phyloP scores from a whole-genome alignment of 1,140 invertebrate species.

The Galendromus occidentalis region DNA sequence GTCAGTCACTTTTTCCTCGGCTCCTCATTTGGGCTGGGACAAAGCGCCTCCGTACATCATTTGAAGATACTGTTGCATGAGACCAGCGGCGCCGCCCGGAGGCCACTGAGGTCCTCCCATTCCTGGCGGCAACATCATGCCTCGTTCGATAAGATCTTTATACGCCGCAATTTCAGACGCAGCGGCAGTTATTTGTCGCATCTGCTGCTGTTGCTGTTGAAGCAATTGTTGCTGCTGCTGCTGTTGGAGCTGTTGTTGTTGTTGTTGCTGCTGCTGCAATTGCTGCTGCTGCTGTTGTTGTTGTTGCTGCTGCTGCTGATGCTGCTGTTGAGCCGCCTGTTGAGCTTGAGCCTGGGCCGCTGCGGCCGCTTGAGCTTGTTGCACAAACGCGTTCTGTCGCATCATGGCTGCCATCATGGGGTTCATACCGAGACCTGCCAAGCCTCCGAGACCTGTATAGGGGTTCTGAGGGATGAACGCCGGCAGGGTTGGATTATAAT shows the following conservation, averaged over 20 bases:
- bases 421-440: background rate
- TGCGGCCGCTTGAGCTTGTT: background rate
- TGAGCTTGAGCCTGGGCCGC: background rate
- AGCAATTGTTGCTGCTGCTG: background rate
- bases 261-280: background rate
- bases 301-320: background rate
- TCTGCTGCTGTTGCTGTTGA: no score
- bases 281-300: background rate
- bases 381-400: background rate
- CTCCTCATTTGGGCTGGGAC: background rate
- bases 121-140: constrained; percentile 1
- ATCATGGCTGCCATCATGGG: constrained; percentile 8
- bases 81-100: background rate
- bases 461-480: constrained; percentile 1
- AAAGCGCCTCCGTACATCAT: constrained; percentile 1
- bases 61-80: constrained; percentile 8
- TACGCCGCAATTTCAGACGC: background rate
- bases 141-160: background rate
- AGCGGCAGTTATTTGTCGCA: background rate
- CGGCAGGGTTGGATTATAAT: constrained; percentile 1
- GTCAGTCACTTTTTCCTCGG: no score
- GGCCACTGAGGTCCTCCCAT: background rate
- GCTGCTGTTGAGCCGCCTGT: background rate
- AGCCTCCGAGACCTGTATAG: background rate
- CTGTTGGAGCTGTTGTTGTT: background rate